Evolutionary conservation across 2,888 invertebrate species (phyloP).

Genomic region (Trisateles emortualis): DNA sequence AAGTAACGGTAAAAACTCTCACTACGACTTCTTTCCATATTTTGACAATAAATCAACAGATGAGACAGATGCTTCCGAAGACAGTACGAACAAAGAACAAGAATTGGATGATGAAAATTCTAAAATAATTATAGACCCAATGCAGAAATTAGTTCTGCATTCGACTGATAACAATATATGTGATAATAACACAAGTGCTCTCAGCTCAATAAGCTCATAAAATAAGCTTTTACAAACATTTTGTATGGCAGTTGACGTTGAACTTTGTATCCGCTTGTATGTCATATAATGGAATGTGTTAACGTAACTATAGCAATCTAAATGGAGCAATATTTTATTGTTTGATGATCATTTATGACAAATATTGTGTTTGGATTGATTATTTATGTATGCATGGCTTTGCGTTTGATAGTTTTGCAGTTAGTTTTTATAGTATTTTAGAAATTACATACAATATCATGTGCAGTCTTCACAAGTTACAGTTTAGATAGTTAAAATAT

Average conservation of each 20-base stretch:
- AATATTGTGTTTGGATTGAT: constrained; percentile 19
- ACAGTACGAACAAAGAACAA: constrained; percentile 43
- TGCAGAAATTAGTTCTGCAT: constrained; percentile 84
- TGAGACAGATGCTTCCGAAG: constrained; percentile 40
- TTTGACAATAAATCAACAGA: constrained; percentile 77
- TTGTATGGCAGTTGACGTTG: constrained; percentile 64
- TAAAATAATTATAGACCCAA: constrained; percentile 83
- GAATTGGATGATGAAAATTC: constrained; percentile 69
- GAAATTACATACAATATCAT: constrained; percentile 16
- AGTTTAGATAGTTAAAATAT: constrained; percentile 15
- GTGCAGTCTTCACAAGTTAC: constrained; percentile 30
- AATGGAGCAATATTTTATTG: constrained; percentile 51
- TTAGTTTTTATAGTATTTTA: constrained; percentile 26
- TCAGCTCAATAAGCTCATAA: constrained; percentile 83
- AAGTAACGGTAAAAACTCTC: constrained; percentile 71
- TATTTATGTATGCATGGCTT: constrained; percentile 40
- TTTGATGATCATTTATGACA: constrained; percentile 30
- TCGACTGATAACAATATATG: constrained; percentile 86
- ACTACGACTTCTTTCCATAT: constrained; percentile 81
- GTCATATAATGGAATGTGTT: constrained; percentile 47
- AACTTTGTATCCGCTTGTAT: constrained; percentile 66
- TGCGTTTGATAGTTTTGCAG: constrained; percentile 35
- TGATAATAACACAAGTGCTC: constrained; percentile 84
- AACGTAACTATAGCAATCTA: constrained; percentile 47
- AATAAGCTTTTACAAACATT: constrained; percentile 72